Conservation (phyloP, 1,140 invertebrate genomes). For the Drosophila carrolli region DNA sequence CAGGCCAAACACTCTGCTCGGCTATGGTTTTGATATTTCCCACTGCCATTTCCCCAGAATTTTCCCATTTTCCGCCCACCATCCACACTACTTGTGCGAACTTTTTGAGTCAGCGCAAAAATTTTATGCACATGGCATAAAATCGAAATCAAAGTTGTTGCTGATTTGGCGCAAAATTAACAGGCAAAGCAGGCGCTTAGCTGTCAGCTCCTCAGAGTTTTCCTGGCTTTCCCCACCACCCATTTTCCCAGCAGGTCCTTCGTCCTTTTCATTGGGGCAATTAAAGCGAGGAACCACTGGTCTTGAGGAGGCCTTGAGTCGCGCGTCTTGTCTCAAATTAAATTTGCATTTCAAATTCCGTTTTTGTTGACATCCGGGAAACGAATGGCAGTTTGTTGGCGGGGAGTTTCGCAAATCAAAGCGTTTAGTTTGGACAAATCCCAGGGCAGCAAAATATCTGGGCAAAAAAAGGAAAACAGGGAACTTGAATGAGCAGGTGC, state of each 20-base stretch:
- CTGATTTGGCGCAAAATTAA: conserved; percentile 81
- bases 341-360: conserved; percentile 81
- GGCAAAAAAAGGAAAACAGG: neutral
- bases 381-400: conserved; percentile 5
- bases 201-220: conserved; percentile 36
- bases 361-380: conserved; percentile 58
- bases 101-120: conserved; percentile 68
- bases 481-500: conserved; percentile 32
- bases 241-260: conserved; percentile 5
- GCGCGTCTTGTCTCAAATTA: conserved; percentile 75
- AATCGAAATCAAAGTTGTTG: conserved; percentile 79
- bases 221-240: neutral
- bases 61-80: neutral
- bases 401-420: conserved; percentile 61
- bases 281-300: conserved; percentile 42
- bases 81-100: conserved; percentile 33
- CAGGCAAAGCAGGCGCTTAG: conserved; percentile 62
- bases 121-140: conserved; percentile 75
- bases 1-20: conserved; percentile 68
- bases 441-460: conserved; percentile 5
- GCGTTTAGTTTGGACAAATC: conserved; percentile 76
- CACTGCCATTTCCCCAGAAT: conserved; percentile 10
- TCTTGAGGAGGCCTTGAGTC: conserved; percentile 17
- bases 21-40: conserved; percentile 25
- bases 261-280: conserved; percentile 42